A percentile compares a stretch with the other conserved stretches of the same genome.
Evolutionary conservation across 2,888 invertebrate species (phyloP).

Genomic region (Norana najaformis): DNA sequence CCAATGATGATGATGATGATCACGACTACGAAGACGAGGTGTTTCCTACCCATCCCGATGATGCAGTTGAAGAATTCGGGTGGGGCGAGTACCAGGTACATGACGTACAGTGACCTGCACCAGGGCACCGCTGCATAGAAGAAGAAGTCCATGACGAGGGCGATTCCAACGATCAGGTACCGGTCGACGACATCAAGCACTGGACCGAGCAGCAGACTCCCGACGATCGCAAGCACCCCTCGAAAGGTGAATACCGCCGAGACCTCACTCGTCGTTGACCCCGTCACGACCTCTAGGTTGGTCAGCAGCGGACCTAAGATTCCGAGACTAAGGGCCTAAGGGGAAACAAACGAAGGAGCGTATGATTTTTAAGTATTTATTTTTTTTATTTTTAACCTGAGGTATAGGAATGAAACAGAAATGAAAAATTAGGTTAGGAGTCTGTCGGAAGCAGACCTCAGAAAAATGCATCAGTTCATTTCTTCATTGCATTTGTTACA

Average conservation of each 20-base stretch:
- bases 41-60: slow-evolving; percentile 39
- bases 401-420: too few relatives aligned
- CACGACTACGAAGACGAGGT: too few relatives aligned
- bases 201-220: slow-evolving; percentile 36
- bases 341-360: background rate
- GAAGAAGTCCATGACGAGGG: slow-evolving; percentile 25
- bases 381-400: too few relatives aligned
- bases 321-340: slow-evolving; percentile 38
- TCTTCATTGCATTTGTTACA: too few relatives aligned
- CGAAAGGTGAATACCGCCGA: slow-evolving; percentile 37
- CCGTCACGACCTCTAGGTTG: slow-evolving; percentile 34
- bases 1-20: background rate
- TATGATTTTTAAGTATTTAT: too few relatives aligned
- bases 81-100: slow-evolving; percentile 30
- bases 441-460: too few relatives aligned
- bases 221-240: slow-evolving; percentile 38
- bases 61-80: slow-evolving; percentile 39
- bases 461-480: too few relatives aligned
- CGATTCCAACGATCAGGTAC: slow-evolving; percentile 30
- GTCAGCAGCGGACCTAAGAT: slow-evolving; percentile 38
- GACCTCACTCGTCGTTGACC: slow-evolving; percentile 30
- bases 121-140: slow-evolving; percentile 33
- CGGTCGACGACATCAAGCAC: slow-evolving; percentile 16
- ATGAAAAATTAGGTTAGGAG: too few relatives aligned
- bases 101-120: background rate